Conservation (phyloP, 1,140 invertebrate genomes). For the Ceratina japonica region DNA sequence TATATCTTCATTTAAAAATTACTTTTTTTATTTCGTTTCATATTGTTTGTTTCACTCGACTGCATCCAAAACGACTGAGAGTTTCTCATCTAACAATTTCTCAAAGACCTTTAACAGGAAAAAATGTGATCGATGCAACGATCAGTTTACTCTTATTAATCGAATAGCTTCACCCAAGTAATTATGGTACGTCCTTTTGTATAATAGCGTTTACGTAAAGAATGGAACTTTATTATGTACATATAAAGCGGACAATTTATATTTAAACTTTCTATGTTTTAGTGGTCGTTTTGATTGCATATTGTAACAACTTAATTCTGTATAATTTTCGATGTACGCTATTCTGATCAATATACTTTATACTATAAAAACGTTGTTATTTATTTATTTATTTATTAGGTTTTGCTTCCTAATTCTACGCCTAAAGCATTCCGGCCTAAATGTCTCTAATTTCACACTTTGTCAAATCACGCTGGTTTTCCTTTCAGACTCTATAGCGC, state of each 20-base stretch:
- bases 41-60: constrained; percentile 11
- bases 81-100: background rate
- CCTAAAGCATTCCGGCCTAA: constrained; percentile 3
- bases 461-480: background rate
- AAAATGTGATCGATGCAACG: background rate
- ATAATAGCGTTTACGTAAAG: background rate
- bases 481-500: background rate
- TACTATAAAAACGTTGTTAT: constrained; percentile 41
- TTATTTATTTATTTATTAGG: constrained; percentile 45
- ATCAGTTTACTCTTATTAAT: background rate
- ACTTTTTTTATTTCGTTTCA: constrained; percentile 3
- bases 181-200: background rate
- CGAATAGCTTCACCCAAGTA: background rate
- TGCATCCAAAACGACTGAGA: constrained; percentile 53
- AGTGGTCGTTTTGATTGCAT: constrained; percentile 56
- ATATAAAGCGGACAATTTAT: background rate
- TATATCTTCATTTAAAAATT: background rate
- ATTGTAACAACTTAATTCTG: constrained; percentile 34
- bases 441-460: constrained; percentile 15
- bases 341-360: constrained; percentile 56
- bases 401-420: constrained; percentile 40
- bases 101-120: background rate
- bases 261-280: background rate
- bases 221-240: background rate
- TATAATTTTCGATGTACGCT: constrained; percentile 57